Evolutionary conservation across 2,113 vertebrate genomes (phyloP).

Genomic region (Forbesichthys papilliferus): DNA sequence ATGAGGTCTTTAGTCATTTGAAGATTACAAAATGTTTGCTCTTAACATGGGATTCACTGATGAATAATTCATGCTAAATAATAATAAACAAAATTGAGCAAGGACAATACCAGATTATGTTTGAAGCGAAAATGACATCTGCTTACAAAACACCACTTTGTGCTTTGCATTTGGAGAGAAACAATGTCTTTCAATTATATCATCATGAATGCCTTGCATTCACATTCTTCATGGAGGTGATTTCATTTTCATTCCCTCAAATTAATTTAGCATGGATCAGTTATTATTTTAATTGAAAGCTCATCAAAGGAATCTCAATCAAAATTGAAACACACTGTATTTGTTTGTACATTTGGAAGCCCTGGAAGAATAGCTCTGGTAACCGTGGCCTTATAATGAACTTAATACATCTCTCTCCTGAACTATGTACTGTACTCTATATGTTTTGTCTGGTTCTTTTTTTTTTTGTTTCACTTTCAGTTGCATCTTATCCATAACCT

Average conservation of each 20-base stretch:
- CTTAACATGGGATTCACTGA: constrained; percentile 39
- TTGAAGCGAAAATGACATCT: constrained; percentile 19
- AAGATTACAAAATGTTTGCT: constrained; percentile 64
- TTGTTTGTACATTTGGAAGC: not conserved
- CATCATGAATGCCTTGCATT: not conserved
- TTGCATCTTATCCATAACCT: constrained; percentile 63
- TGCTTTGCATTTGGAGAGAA: constrained; percentile 3
- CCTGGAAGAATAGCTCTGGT: constrained; percentile 15
- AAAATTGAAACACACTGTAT: constrained; percentile 1
- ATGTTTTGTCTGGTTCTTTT: constrained; percentile 46
- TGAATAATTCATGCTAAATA: constrained; percentile 66
- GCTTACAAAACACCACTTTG: constrained; percentile 21
- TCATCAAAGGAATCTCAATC: not conserved
- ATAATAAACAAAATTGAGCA: constrained; percentile 52
- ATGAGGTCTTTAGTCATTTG: constrained; percentile 54
- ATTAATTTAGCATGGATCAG: not conserved
- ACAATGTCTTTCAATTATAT: not conserved
- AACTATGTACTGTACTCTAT: not conserved
- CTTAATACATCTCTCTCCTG: constrained; percentile 34
- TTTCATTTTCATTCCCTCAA: not conserved
- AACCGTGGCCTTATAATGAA: constrained; percentile 18
- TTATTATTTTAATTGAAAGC: constrained; percentile 2
- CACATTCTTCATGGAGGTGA: not conserved
- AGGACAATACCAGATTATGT: constrained; percentile 31
- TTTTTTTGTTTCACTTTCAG: constrained; percentile 48